A percentile compares a stretch with the other conserved stretches of the same genome.
phyloP scores from a whole-genome alignment of 2,888 invertebrate genomes.

The Acleris sparsana region DNA sequence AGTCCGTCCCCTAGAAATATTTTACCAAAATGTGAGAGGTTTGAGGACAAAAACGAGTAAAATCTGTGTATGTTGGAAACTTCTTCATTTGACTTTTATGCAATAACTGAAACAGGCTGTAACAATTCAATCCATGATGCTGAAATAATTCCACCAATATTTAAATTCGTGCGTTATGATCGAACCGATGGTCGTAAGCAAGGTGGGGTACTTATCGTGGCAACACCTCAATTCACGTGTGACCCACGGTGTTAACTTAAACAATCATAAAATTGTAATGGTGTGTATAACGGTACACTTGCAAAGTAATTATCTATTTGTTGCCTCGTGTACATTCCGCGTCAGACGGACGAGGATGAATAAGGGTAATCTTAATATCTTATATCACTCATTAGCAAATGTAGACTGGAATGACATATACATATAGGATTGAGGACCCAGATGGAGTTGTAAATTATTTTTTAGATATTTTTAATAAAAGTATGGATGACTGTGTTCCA shows the following conservation, averaged over 20 bases:
- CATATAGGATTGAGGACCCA: too few relatives aligned
- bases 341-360: background rate
- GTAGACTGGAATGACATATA: too few relatives aligned
- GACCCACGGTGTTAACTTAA: constrained; percentile 1
- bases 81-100: constrained; percentile 38
- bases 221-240: constrained; percentile 5
- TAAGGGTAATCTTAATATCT: background rate
- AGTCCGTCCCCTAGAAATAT: constrained; percentile 22
- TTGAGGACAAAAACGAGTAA: constrained; percentile 37
- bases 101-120: constrained; percentile 35
- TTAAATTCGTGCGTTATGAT: constrained; percentile 26
- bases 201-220: constrained; percentile 19
- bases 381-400: too few relatives aligned
- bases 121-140: constrained; percentile 32
- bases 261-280: constrained; percentile 13
- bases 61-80: constrained; percentile 26
- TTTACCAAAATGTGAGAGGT: constrained; percentile 39
- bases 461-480: too few relatives aligned
- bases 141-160: constrained; percentile 33
- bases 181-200: constrained; percentile 18
- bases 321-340: constrained; percentile 17
- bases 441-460: too few relatives aligned
- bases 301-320: constrained; percentile 2
- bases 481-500: too few relatives aligned
- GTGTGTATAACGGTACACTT: constrained; percentile 4